Conservation (phyloP, 2,113 vertebrate genomes). For the Chitala chitala region DNA sequence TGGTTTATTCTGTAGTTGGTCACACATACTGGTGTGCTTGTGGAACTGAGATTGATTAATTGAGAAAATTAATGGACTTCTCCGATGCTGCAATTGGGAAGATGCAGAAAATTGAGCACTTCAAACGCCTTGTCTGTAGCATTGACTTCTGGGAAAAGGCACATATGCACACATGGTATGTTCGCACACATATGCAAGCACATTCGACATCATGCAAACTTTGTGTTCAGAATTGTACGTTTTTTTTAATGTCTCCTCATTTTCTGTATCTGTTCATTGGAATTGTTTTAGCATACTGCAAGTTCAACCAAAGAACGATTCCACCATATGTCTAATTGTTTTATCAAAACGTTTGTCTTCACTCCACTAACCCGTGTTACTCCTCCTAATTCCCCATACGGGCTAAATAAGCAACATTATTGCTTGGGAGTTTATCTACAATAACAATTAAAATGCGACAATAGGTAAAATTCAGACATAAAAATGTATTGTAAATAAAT, state of each 20-base stretch:
- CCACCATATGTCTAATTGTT: too few species aligned
- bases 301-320: too few species aligned
- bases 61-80: neutral
- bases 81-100: constrained; percentile 4
- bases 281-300: too few species aligned
- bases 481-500: neutral
- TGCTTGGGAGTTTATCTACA: too few species aligned
- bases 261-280: too few species aligned
- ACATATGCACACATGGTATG: neutral
- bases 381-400: too few species aligned
- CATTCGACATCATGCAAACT: neutral
- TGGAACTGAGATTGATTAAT: neutral
- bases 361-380: too few species aligned
- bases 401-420: too few species aligned
- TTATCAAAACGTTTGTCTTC: too few species aligned
- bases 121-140: constrained; percentile 9
- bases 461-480: neutral
- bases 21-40: neutral
- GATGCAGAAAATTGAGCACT: neutral
- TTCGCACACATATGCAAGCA: neutral
- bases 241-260: neutral
- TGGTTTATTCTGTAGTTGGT: neutral
- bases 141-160: constrained; percentile 2
- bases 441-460: too few species aligned
- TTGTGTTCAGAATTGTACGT: neutral